Percentiles rank a stretch among this genome's conserved stretches.
Conservation (phyloP, 53 echinoderm and acorn worm genomes). For the Paracentrotus lividus region DNA sequence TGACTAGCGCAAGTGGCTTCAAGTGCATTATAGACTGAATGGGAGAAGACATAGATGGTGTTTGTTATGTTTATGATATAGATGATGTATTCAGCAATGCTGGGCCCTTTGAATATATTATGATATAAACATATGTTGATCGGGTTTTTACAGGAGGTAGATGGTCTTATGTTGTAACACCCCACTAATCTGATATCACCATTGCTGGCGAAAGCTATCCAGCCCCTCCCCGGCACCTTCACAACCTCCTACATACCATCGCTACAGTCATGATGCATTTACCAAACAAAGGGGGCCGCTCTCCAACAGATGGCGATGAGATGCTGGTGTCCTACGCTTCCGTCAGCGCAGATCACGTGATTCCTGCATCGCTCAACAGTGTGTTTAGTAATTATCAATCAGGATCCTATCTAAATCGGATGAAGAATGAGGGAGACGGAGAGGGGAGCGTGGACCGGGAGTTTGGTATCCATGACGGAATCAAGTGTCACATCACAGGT, state of each 20-base stretch:
- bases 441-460: slow-evolving; percentile 76
- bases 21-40: too few relatives aligned
- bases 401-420: slow-evolving; percentile 92
- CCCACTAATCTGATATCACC: slow-evolving; percentile 91
- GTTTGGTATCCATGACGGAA: slow-evolving; percentile 77
- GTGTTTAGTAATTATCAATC: slow-evolving; percentile 99
- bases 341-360: slow-evolving; percentile 90
- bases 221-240: slow-evolving; percentile 91
- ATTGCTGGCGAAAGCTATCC: slow-evolving; percentile 92
- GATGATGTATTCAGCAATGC: too few relatives aligned
- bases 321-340: slow-evolving; percentile 97
- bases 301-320: slow-evolving; percentile 97
- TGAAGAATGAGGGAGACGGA: slow-evolving; percentile 82
- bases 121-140: too few relatives aligned
- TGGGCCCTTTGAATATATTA: too few relatives aligned
- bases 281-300: slow-evolving; percentile 91
- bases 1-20: too few relatives aligned
- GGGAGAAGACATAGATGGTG: too few relatives aligned
- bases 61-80: too few relatives aligned
- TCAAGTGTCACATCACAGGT: slow-evolving; percentile 70
- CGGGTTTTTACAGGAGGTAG: slow-evolving; percentile 81
- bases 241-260: slow-evolving; percentile 91
- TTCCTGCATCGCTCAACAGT: slow-evolving; percentile 97
- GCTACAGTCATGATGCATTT: slow-evolving; percentile 97
- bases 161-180: slow-evolving; percentile 95